These are phyloP conservation scores for Tiliacea aurago DNA, from an alignment of 2,888 invertebrate genomes.

Conservation along the genomic window DNA sequence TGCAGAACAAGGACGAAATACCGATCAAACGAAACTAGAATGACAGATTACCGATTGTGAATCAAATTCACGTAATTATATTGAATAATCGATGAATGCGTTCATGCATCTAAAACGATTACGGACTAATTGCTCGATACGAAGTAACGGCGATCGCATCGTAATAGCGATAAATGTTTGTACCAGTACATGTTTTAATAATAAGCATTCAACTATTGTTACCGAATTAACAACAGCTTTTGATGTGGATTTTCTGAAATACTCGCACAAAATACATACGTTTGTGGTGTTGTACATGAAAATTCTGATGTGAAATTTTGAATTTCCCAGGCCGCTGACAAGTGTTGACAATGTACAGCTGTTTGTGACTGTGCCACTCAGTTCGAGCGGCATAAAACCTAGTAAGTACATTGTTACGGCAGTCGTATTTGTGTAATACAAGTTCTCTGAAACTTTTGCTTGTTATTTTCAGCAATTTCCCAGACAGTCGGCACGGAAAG, in stretches of 20 bases:
- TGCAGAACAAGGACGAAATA: constrained; percentile 49
- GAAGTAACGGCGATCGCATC: constrained; percentile 25
- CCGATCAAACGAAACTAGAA: constrained; percentile 48
- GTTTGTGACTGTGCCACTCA: constrained; percentile 30
- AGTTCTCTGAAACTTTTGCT: constrained; percentile 31
- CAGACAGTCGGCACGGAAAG: not conserved
- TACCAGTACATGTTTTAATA: constrained; percentile 30
- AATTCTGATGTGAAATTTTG: constrained; percentile 17
- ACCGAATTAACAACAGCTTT: constrained; percentile 35
- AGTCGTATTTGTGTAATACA: constrained; percentile 6
- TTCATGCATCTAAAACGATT: constrained; percentile 65
- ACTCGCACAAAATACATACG: constrained; percentile 9
- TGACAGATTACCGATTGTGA: constrained; percentile 54
- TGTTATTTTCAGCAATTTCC: constrained; percentile 25
- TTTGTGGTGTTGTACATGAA: constrained; percentile 8
- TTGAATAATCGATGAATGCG: constrained; percentile 60
- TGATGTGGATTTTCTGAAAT: constrained; percentile 10
- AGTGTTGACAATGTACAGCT: constrained; percentile 31
- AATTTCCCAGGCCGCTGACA: constrained; percentile 33
- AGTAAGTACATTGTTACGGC: constrained; percentile 28
- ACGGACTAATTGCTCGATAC: constrained; percentile 58
- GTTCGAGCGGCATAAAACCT: constrained; percentile 4
- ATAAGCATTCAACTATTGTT: constrained; percentile 35
- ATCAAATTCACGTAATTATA: constrained; percentile 58
- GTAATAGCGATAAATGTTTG: constrained; percentile 36